A percentile compares a stretch with the other conserved stretches of the same genome.
Conservation (phyloP, 2,888 invertebrate genomes). For the Teleiodes luculella region DNA sequence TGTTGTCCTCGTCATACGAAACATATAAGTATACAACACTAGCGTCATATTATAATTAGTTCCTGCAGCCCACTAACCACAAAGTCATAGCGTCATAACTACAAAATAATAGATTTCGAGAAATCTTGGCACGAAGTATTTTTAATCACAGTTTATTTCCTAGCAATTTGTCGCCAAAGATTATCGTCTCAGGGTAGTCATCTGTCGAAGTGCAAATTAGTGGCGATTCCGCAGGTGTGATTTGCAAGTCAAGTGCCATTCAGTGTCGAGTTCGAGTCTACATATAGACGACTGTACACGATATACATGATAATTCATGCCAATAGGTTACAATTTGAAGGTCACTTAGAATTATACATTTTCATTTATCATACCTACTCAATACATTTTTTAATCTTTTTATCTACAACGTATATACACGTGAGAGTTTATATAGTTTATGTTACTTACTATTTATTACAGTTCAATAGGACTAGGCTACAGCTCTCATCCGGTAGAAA, state of each 20-base stretch:
- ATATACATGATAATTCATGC: conserved; percentile 8
- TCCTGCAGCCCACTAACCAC: too few species aligned
- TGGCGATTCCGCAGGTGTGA: conserved; percentile 11
- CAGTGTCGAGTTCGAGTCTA: too few species aligned
- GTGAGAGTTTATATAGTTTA: too few species aligned
- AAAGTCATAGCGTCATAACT: background rate
- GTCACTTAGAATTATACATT: background rate
- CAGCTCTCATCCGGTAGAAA: too few species aligned
- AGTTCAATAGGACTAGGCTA: too few species aligned
- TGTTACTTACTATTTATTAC: too few species aligned
- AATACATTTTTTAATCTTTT: too few species aligned
- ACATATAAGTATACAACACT: too few species aligned
- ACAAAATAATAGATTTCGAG: background rate
- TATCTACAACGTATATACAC: too few species aligned
- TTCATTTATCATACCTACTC: background rate
- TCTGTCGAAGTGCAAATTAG: conserved; percentile 16
- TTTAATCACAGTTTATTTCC: background rate
- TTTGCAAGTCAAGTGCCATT: conserved; percentile 16
- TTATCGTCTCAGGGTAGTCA: background rate
- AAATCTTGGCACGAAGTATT: background rate
- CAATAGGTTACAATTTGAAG: conserved; percentile 2
- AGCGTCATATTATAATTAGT: too few species aligned
- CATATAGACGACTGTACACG: background rate
- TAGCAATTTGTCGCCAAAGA: background rate
- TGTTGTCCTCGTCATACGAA: too few species aligned